Base-by-base conservation (phyloP, 2,888 invertebrate species). In the Notodonta dromedarius region DNA sequence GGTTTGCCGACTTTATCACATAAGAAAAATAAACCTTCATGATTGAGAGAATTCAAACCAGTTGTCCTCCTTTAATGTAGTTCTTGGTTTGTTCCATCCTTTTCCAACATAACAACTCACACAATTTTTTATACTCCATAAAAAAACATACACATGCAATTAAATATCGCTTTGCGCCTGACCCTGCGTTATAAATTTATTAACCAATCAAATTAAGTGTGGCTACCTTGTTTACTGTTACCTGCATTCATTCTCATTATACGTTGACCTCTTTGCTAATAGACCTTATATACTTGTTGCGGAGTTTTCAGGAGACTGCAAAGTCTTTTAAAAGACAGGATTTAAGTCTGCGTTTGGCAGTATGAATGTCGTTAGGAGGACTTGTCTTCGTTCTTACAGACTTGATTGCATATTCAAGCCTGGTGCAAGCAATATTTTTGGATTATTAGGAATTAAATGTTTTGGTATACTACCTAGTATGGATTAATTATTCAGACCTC, bases 211-310 rank as follows among this genome's bases (percentile, higher is more conserved):
- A 52, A 52, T 32, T 14, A 50, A 50, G 50, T 50, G 13, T 12
- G 13, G 11, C 32, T 32, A 35, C 32, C 53, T 53, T 53, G 42
- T 24, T 56, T 42, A 13, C 57, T 4, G 13, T 57, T 32, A 46
- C 50, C 24, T 62, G 53, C 54, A 46, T 59, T 39, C 55, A 52
- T 52, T 52, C 51, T 58, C 57, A 57, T 55, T 56, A 44, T 56
- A 58, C 56, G 56, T 16, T 62, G 58, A 71, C 67, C 62, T 63
- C 57, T 64, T 66, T 60, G 57, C 60, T 57, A 59, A 40, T 8
- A 50, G 60, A 71, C 51, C 52, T 60, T 58, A 35, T 56, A 58
- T 62, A 67, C 62, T 54, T 65, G 67, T 67, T 69, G 65, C 65
- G 56, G 32, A 8, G 57, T 52, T 63, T 65, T 64, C 51, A 73